Conservation (phyloP, 1,140 invertebrate species). For the Drosophila tsacasi region DNA sequence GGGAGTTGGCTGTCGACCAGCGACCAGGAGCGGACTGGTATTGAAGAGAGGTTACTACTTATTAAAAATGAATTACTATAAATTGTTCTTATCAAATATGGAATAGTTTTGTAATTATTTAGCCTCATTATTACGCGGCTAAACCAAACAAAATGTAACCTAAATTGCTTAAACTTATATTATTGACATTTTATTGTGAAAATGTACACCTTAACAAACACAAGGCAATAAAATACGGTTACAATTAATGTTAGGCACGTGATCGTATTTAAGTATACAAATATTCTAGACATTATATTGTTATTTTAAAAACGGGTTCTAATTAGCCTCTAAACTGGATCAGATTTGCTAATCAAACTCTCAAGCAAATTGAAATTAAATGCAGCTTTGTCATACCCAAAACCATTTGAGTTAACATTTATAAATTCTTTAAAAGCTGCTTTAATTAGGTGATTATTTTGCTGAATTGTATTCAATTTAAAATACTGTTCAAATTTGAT, state of each 20-base stretch:
- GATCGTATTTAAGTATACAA: neutral
- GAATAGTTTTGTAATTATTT: neutral
- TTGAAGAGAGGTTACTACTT: neutral
- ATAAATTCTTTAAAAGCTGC: neutral
- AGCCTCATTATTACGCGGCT: neutral
- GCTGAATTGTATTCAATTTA: neutral
- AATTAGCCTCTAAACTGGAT: conserved; percentile 12
- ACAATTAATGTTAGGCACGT: neutral
- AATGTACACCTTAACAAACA: neutral
- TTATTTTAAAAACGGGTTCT: conserved; percentile 5
- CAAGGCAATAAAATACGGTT: neutral
- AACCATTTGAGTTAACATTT: neutral
- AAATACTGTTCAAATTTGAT: neutral
- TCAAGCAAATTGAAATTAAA: neutral
- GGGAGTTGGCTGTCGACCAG: conserved; percentile 15
- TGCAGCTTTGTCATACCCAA: neutral
- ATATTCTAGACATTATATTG: neutral
- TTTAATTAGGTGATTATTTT: neutral
- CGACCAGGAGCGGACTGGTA: conserved; percentile 31
- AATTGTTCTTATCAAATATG: too few species aligned
- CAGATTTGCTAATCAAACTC: conserved; percentile 4
- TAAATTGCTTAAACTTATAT: neutral
- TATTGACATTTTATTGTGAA: neutral
- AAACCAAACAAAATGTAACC: neutral
- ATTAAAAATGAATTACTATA: too few species aligned